Percentiles rank a stretch among this genome's conserved stretches.
These are phyloP conservation scores for Oedothorax gibbosus DNA, from an alignment of 1,140 invertebrate species.

Conservation along the genomic window DNA sequence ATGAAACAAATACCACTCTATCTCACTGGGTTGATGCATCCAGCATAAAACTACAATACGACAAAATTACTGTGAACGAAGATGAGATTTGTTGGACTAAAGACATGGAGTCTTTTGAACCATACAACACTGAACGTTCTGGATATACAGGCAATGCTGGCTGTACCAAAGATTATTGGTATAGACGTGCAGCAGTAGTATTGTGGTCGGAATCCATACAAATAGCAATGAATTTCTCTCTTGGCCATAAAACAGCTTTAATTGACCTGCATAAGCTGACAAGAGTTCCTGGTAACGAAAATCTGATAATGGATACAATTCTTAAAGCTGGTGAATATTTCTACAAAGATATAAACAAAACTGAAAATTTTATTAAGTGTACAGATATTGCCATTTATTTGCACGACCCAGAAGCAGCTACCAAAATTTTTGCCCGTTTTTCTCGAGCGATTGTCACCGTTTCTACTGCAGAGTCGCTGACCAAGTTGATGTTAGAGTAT, in stretches of 20 bases:
- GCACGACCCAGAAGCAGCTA: not conserved
- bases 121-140: not conserved
- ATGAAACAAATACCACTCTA: not conserved
- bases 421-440: not conserved
- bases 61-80: not conserved
- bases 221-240: not conserved
- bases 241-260: not conserved
- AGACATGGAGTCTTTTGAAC: not conserved
- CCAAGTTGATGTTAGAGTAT: constrained; percentile 3
- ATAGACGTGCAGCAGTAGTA: constrained; percentile 5
- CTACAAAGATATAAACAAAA: not conserved
- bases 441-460: not conserved
- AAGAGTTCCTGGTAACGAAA: not conserved
- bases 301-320: not conserved
- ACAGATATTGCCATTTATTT: not conserved
- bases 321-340: not conserved
- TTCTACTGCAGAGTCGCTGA: not conserved
- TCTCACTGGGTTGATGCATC: not conserved
- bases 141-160: not conserved
- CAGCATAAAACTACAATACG: not conserved
- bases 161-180: not conserved
- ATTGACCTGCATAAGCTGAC: not conserved
- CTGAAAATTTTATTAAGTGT: not conserved
- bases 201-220: not conserved
- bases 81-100: not conserved